Evolutionary conservation across 2,888 invertebrate genomes (phyloP), one percentile per base, ranked within the genome.

Genomic region (Mystacides longicornis): DNA sequence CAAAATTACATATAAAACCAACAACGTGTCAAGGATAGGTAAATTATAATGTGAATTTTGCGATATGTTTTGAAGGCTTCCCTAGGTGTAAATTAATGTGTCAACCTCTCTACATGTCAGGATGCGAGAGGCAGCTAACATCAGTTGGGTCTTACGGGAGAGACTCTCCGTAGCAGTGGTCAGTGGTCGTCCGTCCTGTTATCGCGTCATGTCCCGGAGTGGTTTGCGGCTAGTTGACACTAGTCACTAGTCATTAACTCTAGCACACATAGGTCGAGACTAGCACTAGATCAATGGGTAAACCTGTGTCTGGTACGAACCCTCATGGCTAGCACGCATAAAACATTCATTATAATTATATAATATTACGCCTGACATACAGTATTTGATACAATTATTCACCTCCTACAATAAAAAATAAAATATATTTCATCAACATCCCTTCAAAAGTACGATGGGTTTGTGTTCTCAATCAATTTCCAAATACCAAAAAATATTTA

Each of bases 321-420:
- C 37, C 37, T 37, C 37, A 16, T 37, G 37, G 37, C 37, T 37
- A 37, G 37, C 37, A 37, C 37, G 37, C 37, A 37, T 16, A 37
- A 37, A 37, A 16, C 4, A n/a, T n/a, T n/a, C n/a, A 4, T 37
- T 14, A 37, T 37, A 37, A 37, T 37, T 37, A 37, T 37, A 37
- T 14, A 37, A 3, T 3, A 37, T 37, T 37, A 37, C 37, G 3
- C 37, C 14, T 3, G 16, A n/a, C n/a, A n/a, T n/a, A n/a, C n/a
- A n/a, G n/a, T n/a, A n/a, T n/a, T n/a, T n/a, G n/a, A n/a, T n/a
- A n/a, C n/a, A n/a, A n/a, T n/a, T n/a, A n/a, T n/a, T n/a, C n/a
- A n/a, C n/a, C n/a, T n/a, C n/a, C n/a, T n/a, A n/a, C n/a, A n/a
- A n/a, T n/a, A n/a, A n/a, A n/a, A n/a, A n/a, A n/a, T n/a, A n/a